These are phyloP conservation scores for Polydrusus cervinus DNA, from an alignment of 2,888 invertebrate genomes.

Conservation along the genomic window DNA sequence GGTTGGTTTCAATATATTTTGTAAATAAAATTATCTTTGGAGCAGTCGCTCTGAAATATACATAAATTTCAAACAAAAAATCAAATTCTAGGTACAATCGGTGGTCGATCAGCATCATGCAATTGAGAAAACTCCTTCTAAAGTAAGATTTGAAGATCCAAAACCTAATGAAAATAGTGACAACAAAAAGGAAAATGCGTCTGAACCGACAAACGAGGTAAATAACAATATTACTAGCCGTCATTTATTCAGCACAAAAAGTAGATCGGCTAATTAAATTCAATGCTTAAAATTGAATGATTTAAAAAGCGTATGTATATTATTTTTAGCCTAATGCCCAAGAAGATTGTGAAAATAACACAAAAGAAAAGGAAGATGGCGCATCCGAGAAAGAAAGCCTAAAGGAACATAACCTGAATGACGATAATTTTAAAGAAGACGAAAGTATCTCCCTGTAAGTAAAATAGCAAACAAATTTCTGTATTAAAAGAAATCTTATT, in stretches of 20 bases:
- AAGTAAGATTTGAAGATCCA: conserved; percentile 91
- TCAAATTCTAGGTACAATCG: conserved; percentile 86
- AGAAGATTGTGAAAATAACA: conserved; percentile 68
- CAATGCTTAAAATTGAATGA: too few species aligned
- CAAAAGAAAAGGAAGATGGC: conserved; percentile 69
- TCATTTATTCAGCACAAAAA: too few species aligned
- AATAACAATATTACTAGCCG: not conserved
- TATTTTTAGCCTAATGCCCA: conserved; percentile 65
- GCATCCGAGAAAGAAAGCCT: conserved; percentile 67
- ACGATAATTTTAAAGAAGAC: conserved; percentile 36
- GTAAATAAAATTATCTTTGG: not conserved
- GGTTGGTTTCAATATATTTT: too few species aligned
- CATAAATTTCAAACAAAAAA: not conserved
- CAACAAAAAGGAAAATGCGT: conserved; percentile 58
- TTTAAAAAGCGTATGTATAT: not conserved
- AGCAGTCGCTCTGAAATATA: not conserved
- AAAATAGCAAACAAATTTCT: conserved; percentile 10
- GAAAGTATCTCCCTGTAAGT: conserved; percentile 51
- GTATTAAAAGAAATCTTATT: conserved; percentile 7
- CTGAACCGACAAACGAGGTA: conserved; percentile 66
- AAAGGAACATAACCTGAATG: conserved; percentile 58
- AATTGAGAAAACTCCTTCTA: conserved; percentile 83
- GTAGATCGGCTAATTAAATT: too few species aligned
- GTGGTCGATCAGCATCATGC: conserved; percentile 93
- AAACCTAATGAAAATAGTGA: conserved; percentile 68